Evolutionary conservation across 1,140 invertebrate genomes (phyloP).

Genomic region (Bombus polaris): DNA sequence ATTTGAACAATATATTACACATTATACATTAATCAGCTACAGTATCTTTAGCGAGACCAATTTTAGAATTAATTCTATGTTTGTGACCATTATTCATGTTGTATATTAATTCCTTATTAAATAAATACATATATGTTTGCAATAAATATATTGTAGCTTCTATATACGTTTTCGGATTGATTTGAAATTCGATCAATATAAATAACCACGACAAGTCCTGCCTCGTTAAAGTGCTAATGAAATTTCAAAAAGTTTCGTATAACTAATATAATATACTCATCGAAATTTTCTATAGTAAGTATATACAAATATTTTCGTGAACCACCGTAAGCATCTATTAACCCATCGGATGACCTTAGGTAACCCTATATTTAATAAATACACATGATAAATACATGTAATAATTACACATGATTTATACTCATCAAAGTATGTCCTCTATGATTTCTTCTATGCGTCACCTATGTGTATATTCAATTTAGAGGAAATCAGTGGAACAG

Average conservation of each 20-base stretch:
- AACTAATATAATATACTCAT: no score
- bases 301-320: no score
- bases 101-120: no score
- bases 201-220: not conserved
- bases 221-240: not conserved
- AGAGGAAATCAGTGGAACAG: not conserved
- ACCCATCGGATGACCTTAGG: no score
- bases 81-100: not conserved
- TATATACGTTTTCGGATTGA: not conserved
- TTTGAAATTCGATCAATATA: not conserved
- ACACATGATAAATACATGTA: no score
- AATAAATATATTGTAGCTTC: not conserved
- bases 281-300: no score
- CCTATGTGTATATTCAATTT: not conserved
- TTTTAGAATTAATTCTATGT: not conserved
- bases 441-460: not conserved
- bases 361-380: not conserved
- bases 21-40: not conserved
- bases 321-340: no score
- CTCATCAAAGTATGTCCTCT: no score
- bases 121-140: not conserved
- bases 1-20: not conserved
- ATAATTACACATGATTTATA: no score
- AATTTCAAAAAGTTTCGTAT: not conserved
- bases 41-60: not conserved